phyloP scores from a whole-genome alignment of 2,888 invertebrate genomes.

The Parthenolecanium corni region DNA sequence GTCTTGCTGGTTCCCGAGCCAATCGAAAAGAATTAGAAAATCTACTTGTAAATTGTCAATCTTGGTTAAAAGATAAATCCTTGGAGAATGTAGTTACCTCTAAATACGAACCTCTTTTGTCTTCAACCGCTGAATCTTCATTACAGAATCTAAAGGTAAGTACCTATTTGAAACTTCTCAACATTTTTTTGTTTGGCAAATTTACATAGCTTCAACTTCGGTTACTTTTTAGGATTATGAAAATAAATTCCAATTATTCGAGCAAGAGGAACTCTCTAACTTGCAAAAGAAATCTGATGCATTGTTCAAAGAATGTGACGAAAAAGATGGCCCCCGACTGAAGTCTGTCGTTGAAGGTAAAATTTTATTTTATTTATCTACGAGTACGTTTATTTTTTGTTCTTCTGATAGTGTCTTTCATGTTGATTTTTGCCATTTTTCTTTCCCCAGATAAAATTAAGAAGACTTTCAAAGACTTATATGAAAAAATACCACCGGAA shows the following conservation, averaged over 20 bases:
- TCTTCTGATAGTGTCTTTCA: too few species aligned
- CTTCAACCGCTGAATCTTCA: constrained; percentile 70
- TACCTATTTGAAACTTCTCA: too few species aligned
- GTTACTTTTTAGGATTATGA: constrained; percentile 47
- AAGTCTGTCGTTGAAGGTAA: constrained; percentile 35
- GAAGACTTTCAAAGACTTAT: constrained; percentile 4
- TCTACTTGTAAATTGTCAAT: constrained; percentile 11
- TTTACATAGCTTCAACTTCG: too few species aligned
- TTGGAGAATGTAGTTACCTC: constrained; percentile 7
- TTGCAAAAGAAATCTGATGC: constrained; percentile 62
- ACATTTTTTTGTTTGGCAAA: too few species aligned
- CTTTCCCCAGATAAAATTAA: constrained; percentile 11
- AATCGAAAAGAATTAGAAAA: constrained; percentile 23
- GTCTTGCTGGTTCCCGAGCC: not conserved
- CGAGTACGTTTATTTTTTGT: too few species aligned
- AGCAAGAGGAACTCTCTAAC: constrained; percentile 60
- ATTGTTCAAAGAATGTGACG: constrained; percentile 69
- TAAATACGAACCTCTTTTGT: constrained; percentile 64
- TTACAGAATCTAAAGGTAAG: constrained; percentile 55
- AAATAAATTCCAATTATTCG: constrained; percentile 63
- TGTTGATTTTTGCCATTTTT: not conserved
- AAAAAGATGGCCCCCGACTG: constrained; percentile 41
- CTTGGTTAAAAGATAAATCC: constrained; percentile 19
- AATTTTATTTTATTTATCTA: constrained; percentile 8
- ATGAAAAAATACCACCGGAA: constrained; percentile 36